phyloP scores from a whole-genome alignment of 2,797 vertebrate species.

The Myotis daubentonii region DNA sequence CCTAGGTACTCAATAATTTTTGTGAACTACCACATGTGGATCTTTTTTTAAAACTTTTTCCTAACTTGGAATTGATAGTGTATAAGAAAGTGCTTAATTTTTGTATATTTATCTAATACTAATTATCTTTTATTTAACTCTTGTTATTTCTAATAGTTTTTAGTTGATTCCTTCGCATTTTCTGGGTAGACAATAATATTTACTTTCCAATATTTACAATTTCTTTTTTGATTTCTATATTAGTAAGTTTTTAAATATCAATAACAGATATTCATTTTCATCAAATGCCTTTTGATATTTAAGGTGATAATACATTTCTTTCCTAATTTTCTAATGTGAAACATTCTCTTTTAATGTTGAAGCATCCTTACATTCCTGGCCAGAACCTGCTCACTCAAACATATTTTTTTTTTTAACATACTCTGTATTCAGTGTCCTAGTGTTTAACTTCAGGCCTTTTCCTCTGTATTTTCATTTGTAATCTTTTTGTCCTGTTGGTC shows the following conservation, averaged over 20 bases:
- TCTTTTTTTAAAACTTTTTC: background rate
- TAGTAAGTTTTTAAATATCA: background rate
- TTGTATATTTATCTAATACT: background rate
- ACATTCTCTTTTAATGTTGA: background rate
- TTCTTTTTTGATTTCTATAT: background rate
- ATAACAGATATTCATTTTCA: conserved; percentile 4
- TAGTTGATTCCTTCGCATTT: conserved; percentile 25
- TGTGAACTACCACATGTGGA: background rate
- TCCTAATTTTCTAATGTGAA: conserved; percentile 40
- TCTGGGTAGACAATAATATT: background rate
- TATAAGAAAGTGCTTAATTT: conserved; percentile 6
- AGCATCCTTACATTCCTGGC: background rate
- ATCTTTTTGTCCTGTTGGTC: background rate
- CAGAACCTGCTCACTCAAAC: background rate
- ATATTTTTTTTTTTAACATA: background rate
- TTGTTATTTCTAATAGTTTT: background rate
- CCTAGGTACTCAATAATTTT: conserved; percentile 23
- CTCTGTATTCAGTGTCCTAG: background rate
- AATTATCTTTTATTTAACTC: background rate
- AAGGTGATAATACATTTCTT: background rate
- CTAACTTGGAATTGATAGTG: background rate
- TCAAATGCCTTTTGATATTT: conserved; percentile 16
- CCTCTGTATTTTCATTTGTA: background rate
- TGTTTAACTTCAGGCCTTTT: background rate
- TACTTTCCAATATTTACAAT: background rate